Evolutionary conservation across 1,140 invertebrate genomes (phyloP), one percentile per base, ranked within the genome.

Genomic region (Drepana arcuata): DNA sequence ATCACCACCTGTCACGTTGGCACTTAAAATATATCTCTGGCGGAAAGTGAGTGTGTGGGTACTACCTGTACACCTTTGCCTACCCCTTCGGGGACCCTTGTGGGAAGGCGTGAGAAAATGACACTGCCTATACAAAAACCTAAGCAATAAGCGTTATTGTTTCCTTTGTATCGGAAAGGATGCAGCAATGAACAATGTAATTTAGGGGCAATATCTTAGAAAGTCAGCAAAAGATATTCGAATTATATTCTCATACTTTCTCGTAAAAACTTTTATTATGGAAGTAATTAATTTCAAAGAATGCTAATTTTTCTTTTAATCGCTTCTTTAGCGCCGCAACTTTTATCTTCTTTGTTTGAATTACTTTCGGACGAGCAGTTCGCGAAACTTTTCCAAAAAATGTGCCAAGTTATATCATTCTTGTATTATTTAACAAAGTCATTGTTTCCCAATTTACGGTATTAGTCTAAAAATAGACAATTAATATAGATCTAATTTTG

Each of bases 241-340:
- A 57, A 64, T 60, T 57, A 61, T 51, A 52, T 44, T 51, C 45
- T 50, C 44, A 59, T 48, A 62, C 41, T 59, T 55, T 58, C 49
- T 46, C 51, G 59, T 65, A 67, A 67, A 67, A 73, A 69, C 61
- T 73, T 65, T 73, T 68, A 65, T 69, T 77, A 69, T 65, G 57
- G 54, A 57, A 69, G 69, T 73, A 77, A 77, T 77, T 77, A 77
- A 77, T 77, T 77, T 67, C 51, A 60, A 78, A 74, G 70, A 74
- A 78, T 78, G 73, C 66, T 66, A 78, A 74, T 78, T 78, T 78
- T 74, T 73, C 73, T 71, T 74, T 74, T 78, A 78, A 69, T 78
- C 70, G 68, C 73, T 78, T 69, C 69, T 67, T 73, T 74, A 69
- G 67, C 68, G 64, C 62, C 68, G 55, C 70, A 73, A 78, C 66